A percentile compares a stretch with the other conserved stretches of the same genome.
Conservation (phyloP, 2,113 vertebrate genomes). For the Lynx canadensis region DNA sequence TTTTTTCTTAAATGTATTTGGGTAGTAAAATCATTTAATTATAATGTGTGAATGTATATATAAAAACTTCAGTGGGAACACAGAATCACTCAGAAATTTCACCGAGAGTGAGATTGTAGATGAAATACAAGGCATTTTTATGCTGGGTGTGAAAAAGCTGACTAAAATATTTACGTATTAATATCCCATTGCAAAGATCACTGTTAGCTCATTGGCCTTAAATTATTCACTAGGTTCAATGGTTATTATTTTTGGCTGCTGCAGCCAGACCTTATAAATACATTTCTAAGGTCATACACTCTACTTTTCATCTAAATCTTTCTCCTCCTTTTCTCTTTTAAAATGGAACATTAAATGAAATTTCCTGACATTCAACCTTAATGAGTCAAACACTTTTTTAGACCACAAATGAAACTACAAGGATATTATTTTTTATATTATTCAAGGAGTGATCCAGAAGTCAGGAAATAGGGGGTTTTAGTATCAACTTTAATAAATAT, state of each 20-base stretch:
- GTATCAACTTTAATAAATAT: conserved; percentile 55
- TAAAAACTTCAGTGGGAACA: conserved; percentile 65
- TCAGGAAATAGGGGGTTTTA: conserved; percentile 44
- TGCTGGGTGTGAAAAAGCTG: conserved; percentile 75
- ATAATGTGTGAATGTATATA: conserved; percentile 78
- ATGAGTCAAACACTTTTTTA: conserved; percentile 64
- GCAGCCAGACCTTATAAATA: conserved; percentile 80
- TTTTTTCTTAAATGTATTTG: conserved; percentile 74
- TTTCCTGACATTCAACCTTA: conserved; percentile 77
- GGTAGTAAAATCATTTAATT: conserved; percentile 56
- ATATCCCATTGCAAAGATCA: conserved; percentile 80
- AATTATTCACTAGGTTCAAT: conserved; percentile 82
- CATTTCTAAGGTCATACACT: conserved; percentile 78
- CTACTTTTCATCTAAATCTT: conserved; percentile 71
- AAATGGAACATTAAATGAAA: conserved; percentile 72
- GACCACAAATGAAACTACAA: conserved; percentile 45
- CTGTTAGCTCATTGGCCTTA: conserved; percentile 83
- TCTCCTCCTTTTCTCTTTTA: conserved; percentile 56
- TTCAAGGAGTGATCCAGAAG: not conserved
- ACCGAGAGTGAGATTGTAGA: conserved; percentile 70
- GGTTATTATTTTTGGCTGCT: conserved; percentile 82
- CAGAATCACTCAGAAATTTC: conserved; percentile 70
- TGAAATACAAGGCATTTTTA: conserved; percentile 73
- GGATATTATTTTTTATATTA: conserved; percentile 50
- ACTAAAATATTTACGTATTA: conserved; percentile 83